A percentile compares a stretch with the other conserved stretches of the same genome.
phyloP scores from a whole-genome alignment of 2,888 invertebrate species.

The Steinernema carpocapsae region DNA sequence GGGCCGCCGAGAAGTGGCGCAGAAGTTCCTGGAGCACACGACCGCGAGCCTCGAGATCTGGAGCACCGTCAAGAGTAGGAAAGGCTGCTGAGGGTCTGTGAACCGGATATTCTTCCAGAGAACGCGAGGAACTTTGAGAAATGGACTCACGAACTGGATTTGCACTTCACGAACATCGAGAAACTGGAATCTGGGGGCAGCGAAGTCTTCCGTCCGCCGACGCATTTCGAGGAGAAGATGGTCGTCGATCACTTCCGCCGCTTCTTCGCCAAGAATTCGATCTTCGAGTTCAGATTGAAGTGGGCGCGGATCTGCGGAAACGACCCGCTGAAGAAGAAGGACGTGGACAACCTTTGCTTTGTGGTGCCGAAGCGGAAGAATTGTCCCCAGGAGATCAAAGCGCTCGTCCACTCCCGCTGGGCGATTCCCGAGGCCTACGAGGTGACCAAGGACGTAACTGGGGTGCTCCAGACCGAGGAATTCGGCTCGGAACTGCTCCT shows the following conservation, averaged over 20 bases:
- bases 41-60: constrained; percentile 2
- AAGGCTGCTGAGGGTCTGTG: no score
- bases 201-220: neutral
- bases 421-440: neutral
- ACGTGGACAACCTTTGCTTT: constrained; percentile 5
- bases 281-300: neutral
- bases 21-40: constrained; percentile 3
- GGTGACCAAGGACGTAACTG: neutral
- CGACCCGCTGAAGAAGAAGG: neutral
- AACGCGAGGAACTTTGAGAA: constrained; percentile 2
- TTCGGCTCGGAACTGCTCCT: constrained; percentile 8
- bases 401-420: neutral
- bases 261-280: neutral
- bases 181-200: neutral
- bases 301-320: neutral
- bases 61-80: neutral
- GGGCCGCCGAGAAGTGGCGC: neutral
- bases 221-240: constrained; percentile 17
- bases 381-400: neutral
- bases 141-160: neutral
- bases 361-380: neutral
- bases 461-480: neutral
- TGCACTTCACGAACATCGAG: neutral
- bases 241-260: constrained; percentile 10
- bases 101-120: no score